Base-by-base conservation (phyloP, 1,140 invertebrate species). In the Temnothorax nylanderi region DNA sequence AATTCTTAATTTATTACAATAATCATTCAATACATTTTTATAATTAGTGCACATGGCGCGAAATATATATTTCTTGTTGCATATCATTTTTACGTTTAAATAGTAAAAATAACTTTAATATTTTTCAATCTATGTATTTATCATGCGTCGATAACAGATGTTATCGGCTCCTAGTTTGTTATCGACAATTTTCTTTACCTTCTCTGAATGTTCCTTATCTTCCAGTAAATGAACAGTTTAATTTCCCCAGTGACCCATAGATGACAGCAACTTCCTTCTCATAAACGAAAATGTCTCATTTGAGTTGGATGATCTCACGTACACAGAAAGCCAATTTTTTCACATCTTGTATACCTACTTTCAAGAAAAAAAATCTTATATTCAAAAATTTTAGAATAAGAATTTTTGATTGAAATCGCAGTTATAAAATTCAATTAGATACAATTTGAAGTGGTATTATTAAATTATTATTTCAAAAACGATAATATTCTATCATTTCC, bases 71-170 rank as follows among this genome's bases (percentile, higher is more conserved):
- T 41, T 51, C 16, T 32, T 21, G 18, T 49, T 49, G 47, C 47
- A 49, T 2, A 8, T 49, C 11, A 18, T 54, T 54, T 54, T 54
- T 54, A 54, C 3, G 3, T 54, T 54, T 54, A 54, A 0, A 54
- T 5, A 47, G 49, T 58, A 60, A 21, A 32, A 26, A 60, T 60
- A 26, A 60, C 11, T 26, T 34, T 16, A 41, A 44, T 8, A 18
- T 44, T 56, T 58, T 41, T 44, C 16, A 18, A 76, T 76, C 41
- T 44, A 71, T 47, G 18, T 1, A 65, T 21, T 65, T 65, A 78
- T 34, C 41, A 5, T 65, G 34, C 2, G 13, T 78, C 13, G 41
- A 65, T 49, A 78, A 65, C 18, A 37, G 18, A 13, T n/a, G 26
- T 47, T 64, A 49, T 47, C 56, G 37, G 32, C 4, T 21, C 26